Base-by-base conservation (phyloP, 2,888 invertebrate genomes). In the Perizoma flavofasciatum region DNA sequence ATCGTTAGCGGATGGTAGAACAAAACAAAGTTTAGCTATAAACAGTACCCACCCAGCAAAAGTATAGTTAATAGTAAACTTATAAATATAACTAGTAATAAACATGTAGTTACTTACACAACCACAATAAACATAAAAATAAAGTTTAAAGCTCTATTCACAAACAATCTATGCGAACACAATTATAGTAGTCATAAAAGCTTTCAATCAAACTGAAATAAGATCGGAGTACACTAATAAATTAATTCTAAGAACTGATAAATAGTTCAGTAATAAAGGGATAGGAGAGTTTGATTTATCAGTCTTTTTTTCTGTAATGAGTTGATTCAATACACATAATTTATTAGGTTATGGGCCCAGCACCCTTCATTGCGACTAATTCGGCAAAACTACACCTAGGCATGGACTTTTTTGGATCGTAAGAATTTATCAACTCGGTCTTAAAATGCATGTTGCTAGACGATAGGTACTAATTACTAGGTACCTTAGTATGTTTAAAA, bases 131-230 rank as follows among this genome's bases (percentile, higher is more conserved):
- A 52, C 46, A 50, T 61, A 56, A 59, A 57, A 41, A 56, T 65
- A 54, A 60, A 56, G n/a, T 50, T 59, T 57, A 63, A 11, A 51
- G 55, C 58, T 41, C 45, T 10, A 59, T 60, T 52, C 53, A 58
- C 64, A 64, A 62, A 64, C 66, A 64, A 62, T 61, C 44, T 57
- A 55, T 22, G 54, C 50, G 55, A 55, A 58, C 65, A 63, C 53
- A 50, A 61, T 65, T 63, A 60, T 58, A 47, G 61, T 45, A 6
- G 11, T 51, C 55, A 45, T 67, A 65, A 67, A 67, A 11, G 58
- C 54, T 54, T 62, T 67, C 64, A 56, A 64, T 67, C 66, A 64
- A 64, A 62, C 43, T 55, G 47, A 49, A 58, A 62, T 50, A 43
- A 50, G 43, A 37, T 11, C 10, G 47, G n/a, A 22, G 9, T 63